Evolutionary conservation across 2,113 vertebrate species (phyloP).

Genomic region (Eurypyga helias): DNA sequence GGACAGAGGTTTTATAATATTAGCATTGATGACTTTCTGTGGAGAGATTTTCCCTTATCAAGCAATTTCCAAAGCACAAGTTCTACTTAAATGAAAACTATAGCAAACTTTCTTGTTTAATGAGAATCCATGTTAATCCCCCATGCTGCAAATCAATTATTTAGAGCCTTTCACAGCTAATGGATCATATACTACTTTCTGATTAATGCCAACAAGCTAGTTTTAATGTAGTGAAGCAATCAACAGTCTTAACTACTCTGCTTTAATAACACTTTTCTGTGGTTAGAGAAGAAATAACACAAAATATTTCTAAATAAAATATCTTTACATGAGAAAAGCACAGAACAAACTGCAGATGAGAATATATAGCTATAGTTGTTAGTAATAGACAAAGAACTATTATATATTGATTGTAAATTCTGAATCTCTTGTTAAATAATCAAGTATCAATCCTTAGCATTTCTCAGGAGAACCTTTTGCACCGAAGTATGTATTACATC

Average conservation of each 20-base stretch:
- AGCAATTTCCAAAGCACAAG: not conserved
- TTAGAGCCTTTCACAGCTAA: slow-evolving; percentile 71
- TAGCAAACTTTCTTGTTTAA: slow-evolving; percentile 61
- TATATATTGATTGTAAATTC: not conserved
- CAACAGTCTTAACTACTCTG: slow-evolving; percentile 5
- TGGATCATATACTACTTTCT: slow-evolving; percentile 66
- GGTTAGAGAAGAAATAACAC: not conserved
- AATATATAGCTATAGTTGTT: not conserved
- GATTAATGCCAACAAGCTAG: slow-evolving; percentile 65
- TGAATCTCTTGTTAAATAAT: not conserved
- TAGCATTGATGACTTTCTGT: not conserved
- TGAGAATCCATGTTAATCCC: slow-evolving; percentile 65
- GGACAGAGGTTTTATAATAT: not conserved
- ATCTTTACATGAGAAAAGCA: not conserved
- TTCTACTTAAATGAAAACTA: slow-evolving; percentile 63
- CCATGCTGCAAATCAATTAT: slow-evolving; percentile 71
- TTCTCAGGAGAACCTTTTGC: not conserved
- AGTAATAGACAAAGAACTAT: not conserved
- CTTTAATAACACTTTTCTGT: slow-evolving; percentile 10
- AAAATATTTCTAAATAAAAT: not conserved
- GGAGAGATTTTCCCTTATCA: not conserved
- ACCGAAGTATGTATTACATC: not conserved
- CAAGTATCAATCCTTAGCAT: not conserved
- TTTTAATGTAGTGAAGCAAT: slow-evolving; percentile 55
- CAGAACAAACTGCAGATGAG: not conserved